Evolutionary conservation across 2,113 vertebrate genomes (phyloP).

Genomic region (Laticauda colubrina): DNA sequence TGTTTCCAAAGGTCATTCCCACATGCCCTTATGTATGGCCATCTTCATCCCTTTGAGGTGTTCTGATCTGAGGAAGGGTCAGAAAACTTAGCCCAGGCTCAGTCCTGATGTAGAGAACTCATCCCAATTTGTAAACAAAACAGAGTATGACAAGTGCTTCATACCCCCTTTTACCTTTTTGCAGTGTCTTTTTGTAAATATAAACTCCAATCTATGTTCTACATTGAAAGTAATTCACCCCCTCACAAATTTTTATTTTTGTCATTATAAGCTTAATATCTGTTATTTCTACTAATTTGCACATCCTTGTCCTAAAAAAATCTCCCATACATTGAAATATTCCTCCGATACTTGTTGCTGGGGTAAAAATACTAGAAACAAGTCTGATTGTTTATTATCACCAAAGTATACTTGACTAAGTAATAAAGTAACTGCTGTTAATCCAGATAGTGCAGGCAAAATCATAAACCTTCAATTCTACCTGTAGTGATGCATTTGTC

Average conservation of each 20-base stretch:
- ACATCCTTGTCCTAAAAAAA: slow-evolving; percentile 4
- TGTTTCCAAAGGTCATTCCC: neutral
- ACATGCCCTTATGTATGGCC: neutral
- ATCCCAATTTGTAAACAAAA: neutral
- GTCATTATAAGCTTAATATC: neutral
- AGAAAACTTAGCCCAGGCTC: neutral
- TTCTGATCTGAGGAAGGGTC: neutral
- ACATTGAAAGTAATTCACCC: neutral
- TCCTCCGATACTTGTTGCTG: neutral
- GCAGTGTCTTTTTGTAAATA: neutral
- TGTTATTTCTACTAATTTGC: neutral
- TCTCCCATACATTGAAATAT: neutral
- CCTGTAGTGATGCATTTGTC: neutral
- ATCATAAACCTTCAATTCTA: neutral
- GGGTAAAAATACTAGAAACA: neutral
- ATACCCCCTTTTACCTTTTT: neutral
- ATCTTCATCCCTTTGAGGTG: neutral
- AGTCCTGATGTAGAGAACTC: neutral
- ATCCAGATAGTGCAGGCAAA: neutral
- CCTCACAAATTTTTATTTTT: neutral
- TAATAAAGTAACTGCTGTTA: neutral
- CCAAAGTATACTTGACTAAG: neutral
- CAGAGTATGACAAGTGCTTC: neutral
- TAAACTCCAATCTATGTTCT: neutral
- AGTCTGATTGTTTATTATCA: neutral